phyloP scores from a whole-genome alignment of 2,113 vertebrate genomes.

The Centrocercus urophasianus region DNA sequence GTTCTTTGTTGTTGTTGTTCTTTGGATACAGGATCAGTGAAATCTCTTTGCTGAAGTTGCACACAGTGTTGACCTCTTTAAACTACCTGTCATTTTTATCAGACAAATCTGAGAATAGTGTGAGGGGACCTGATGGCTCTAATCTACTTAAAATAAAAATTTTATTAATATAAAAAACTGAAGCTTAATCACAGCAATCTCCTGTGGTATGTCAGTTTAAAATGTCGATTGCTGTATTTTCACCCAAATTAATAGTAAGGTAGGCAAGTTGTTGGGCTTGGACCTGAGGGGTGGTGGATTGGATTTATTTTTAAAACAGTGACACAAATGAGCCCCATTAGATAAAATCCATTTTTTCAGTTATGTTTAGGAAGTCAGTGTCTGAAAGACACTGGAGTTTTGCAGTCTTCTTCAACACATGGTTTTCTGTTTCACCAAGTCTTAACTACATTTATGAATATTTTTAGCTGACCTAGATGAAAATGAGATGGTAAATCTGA shows the following conservation, averaged over 20 bases:
- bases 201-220: not conserved
- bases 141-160: not conserved
- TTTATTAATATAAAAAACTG: not conserved
- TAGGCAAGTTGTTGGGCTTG: not conserved
- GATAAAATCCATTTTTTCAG: not conserved
- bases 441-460: not conserved
- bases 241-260: not conserved
- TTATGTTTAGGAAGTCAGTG: not conserved
- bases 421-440: not conserved
- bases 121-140: not conserved
- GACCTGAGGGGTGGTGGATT: not conserved
- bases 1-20: not conserved
- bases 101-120: not conserved
- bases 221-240: not conserved
- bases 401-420: not conserved
- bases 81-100: not conserved
- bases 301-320: not conserved
- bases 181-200: not conserved
- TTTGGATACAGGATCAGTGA: not conserved
- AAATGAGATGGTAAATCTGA: not conserved
- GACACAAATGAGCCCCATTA: not conserved
- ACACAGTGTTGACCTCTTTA: not conserved
- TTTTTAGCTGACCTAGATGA: not conserved
- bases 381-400: not conserved
- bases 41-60: not conserved